These are phyloP conservation scores for Arremon aurantiirostris DNA, from an alignment of 2,797 vertebrate species.

Conservation along the genomic window DNA sequence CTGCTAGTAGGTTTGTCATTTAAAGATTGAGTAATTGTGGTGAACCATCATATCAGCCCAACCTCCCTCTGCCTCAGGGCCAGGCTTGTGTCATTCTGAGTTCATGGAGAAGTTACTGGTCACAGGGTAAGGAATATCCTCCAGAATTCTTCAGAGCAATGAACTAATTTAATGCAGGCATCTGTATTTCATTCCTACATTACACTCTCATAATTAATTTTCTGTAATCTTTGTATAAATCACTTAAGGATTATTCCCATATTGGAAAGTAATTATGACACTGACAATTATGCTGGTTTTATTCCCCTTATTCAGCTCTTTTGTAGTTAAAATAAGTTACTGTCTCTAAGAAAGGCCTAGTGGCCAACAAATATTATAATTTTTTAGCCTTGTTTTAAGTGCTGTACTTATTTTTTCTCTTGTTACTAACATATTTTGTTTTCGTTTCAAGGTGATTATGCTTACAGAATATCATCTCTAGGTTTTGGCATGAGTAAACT, in stretches of 20 bases:
- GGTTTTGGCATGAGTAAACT: neutral
- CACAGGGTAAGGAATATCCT: accelerated
- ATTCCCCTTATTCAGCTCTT: neutral
- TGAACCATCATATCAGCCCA: neutral
- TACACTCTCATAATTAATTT: neutral
- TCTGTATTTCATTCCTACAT: neutral
- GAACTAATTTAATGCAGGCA: neutral
- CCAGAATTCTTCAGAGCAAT: neutral
- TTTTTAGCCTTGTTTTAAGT: neutral
- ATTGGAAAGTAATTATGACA: neutral
- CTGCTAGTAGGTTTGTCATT: neutral
- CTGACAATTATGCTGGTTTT: neutral
- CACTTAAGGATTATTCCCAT: neutral
- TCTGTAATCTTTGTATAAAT: neutral
- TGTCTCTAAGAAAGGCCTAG: neutral
- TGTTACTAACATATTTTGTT: neutral
- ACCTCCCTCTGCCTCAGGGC: neutral
- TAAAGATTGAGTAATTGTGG: neutral
- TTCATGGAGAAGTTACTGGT: neutral
- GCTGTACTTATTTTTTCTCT: neutral
- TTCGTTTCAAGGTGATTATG: neutral
- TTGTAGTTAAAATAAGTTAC: neutral
- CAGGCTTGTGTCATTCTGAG: neutral
- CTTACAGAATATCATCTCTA: neutral
- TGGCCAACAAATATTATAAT: neutral